These are phyloP conservation scores for Sus cebifrons DNA, from an alignment of 2,797 vertebrate genomes.

Conservation along the genomic window DNA sequence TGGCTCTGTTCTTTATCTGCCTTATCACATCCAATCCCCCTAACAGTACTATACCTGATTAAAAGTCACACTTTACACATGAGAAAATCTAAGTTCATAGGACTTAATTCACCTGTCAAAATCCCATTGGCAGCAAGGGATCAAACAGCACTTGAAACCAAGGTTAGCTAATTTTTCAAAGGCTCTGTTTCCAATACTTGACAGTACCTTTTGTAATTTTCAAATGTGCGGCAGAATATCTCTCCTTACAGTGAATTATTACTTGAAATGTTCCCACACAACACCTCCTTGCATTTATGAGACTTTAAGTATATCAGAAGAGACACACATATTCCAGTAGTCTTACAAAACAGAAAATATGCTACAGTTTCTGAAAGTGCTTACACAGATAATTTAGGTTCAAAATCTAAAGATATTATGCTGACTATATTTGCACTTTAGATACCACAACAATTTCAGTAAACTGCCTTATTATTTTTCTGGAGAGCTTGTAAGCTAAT, in stretches of 20 bases:
- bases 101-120: background rate
- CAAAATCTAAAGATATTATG: conserved; percentile 79
- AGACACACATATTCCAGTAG: conserved; percentile 78
- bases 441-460: conserved; percentile 87
- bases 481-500: conserved; percentile 87
- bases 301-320: conserved; percentile 55
- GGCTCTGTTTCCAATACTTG: background rate
- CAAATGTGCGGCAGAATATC: conserved; percentile 42
- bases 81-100: background rate
- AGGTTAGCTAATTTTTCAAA: background rate
- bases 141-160: background rate
- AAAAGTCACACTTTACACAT: background rate
- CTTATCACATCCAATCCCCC: background rate
- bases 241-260: background rate
- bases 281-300: conserved; percentile 61
- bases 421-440: conserved; percentile 87
- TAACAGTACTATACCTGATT: background rate
- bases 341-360: conserved; percentile 85
- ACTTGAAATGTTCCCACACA: conserved; percentile 63
- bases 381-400: conserved; percentile 87
- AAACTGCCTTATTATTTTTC: conserved; percentile 86
- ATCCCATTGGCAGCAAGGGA: background rate
- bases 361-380: conserved; percentile 87
- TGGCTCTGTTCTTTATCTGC: background rate
- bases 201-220: conserved; percentile 43